Evolutionary conservation across 2,113 vertebrate species (phyloP).

Genomic region (Motacilla tschutschensis): DNA sequence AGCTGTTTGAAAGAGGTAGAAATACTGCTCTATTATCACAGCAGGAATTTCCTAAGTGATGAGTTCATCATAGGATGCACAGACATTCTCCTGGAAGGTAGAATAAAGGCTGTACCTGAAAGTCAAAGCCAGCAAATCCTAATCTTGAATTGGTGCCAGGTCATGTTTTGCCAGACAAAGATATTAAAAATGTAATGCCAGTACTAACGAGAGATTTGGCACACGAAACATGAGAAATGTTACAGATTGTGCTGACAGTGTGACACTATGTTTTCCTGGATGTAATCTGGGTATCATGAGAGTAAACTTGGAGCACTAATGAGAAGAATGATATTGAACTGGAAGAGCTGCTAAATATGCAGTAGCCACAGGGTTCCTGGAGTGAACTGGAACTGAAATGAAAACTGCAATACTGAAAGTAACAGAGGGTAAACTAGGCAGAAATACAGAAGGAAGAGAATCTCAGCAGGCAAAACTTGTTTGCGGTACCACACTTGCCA

Average conservation of each 20-base stretch:
- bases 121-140: conserved; percentile 33
- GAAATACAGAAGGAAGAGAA: conserved; percentile 25
- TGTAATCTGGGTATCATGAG: conserved; percentile 66
- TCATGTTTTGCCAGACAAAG: conserved; percentile 54
- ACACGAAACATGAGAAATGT: conserved; percentile 25
- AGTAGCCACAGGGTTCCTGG: conserved; percentile 60
- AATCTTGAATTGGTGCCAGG: conserved; percentile 27
- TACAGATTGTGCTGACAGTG: conserved; percentile 58
- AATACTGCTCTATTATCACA: conserved; percentile 51
- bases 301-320: conserved; percentile 57
- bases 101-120: conserved; percentile 49
- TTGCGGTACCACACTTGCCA: conserved; percentile 14
- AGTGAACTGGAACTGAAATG: conserved; percentile 46
- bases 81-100: conserved; percentile 36
- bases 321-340: conserved; percentile 57
- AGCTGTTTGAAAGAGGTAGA: conserved; percentile 27
- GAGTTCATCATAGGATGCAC: conserved; percentile 34
- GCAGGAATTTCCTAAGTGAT: conserved; percentile 40
- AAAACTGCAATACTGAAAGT: conserved; percentile 4
- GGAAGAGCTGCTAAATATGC: conserved; percentile 64
- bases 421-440: conserved; percentile 49
- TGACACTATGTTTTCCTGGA: conserved; percentile 64
- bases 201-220: conserved; percentile 35
- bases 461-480: conserved; percentile 52
- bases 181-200: conserved; percentile 62